These are phyloP conservation scores for Drosophila acutilabella DNA, from an alignment of 2,888 invertebrate genomes.

Conservation along the genomic window DNA sequence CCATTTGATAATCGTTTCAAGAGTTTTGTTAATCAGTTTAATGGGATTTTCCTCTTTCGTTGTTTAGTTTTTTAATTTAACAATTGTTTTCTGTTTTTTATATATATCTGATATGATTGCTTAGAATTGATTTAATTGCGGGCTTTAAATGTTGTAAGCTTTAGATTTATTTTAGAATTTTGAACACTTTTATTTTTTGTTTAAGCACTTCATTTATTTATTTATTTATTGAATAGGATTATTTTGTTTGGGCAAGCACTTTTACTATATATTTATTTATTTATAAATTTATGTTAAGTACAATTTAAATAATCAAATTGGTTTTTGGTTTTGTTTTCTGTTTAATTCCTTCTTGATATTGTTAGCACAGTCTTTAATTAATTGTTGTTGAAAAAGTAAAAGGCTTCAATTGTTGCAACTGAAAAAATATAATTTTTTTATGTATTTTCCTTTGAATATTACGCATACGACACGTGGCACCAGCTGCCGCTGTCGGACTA, in stretches of 20 bases:
- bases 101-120: slow-evolving; percentile 32
- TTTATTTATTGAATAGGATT: slow-evolving; percentile 11
- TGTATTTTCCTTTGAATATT: slow-evolving; percentile 24
- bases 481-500: slow-evolving; percentile 54
- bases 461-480: slow-evolving; percentile 72
- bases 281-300: slow-evolving; percentile 30
- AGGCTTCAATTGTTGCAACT: slow-evolving; percentile 59
- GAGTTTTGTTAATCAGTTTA: slow-evolving; percentile 34
- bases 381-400: slow-evolving; percentile 59
- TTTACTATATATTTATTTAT: slow-evolving; percentile 21
- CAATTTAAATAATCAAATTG: slow-evolving; percentile 41
- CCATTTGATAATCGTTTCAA: slow-evolving; percentile 71
- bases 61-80: neutral
- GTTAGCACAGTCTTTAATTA: slow-evolving; percentile 66
- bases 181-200: slow-evolving; percentile 63
- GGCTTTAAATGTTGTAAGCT: slow-evolving; percentile 17
- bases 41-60: slow-evolving; percentile 14
- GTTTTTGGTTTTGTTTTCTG: slow-evolving; percentile 8
- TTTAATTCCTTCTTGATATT: slow-evolving; percentile 51
- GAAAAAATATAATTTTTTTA: slow-evolving; percentile 14
- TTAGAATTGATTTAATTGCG: slow-evolving; percentile 23
- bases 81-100: slow-evolving; percentile 28
- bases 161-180: slow-evolving; percentile 56
- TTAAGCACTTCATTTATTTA: slow-evolving; percentile 63
- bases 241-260: slow-evolving; percentile 32